A percentile compares a stretch with the other conserved stretches of the same genome.
Conservation (phyloP, 1,140 invertebrate species). For the Daktulosphaira vitifoliae region DNA sequence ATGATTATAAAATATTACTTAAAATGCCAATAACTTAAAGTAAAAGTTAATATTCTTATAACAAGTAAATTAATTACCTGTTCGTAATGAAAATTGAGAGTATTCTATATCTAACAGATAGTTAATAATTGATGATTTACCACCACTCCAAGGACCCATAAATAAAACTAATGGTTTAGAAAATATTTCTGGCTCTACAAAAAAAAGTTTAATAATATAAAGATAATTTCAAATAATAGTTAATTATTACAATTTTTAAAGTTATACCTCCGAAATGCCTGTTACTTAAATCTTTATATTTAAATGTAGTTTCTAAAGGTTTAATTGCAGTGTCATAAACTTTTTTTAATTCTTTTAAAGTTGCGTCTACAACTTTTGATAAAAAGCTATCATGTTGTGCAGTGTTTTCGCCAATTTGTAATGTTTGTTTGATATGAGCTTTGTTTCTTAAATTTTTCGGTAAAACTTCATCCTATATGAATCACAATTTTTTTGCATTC, state of each 20-base stretch:
- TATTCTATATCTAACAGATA: slow-evolving; percentile 83
- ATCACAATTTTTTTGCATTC: neutral
- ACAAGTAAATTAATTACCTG: slow-evolving; percentile 53
- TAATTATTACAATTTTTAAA: too few relatives aligned
- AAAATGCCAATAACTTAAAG: too few relatives aligned
- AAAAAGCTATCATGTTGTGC: slow-evolving; percentile 45
- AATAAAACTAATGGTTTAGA: slow-evolving; percentile 86
- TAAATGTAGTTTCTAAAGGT: slow-evolving; percentile 80
- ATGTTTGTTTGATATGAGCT: slow-evolving; percentile 68
- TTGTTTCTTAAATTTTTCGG: slow-evolving; percentile 66
- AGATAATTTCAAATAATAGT: neutral
- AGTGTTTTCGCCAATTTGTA: slow-evolving; percentile 70
- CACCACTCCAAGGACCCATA: slow-evolving; percentile 92
- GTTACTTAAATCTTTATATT: slow-evolving; percentile 85
- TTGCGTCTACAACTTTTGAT: slow-evolving; percentile 62
- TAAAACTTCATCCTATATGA: slow-evolving; percentile 59
- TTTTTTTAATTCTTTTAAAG: slow-evolving; percentile 75
- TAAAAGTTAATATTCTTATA: neutral
- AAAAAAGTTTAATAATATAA: slow-evolving; percentile 28
- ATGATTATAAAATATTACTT: too few relatives aligned
- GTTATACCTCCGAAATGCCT: slow-evolving; percentile 69
- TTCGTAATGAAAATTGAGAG: slow-evolving; percentile 68
- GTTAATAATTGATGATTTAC: slow-evolving; percentile 90
- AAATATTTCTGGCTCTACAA: slow-evolving; percentile 82
- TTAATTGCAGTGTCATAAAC: slow-evolving; percentile 81